Conservation (phyloP, 2,113 vertebrate genomes). For the Ammodytes dubius region DNA sequence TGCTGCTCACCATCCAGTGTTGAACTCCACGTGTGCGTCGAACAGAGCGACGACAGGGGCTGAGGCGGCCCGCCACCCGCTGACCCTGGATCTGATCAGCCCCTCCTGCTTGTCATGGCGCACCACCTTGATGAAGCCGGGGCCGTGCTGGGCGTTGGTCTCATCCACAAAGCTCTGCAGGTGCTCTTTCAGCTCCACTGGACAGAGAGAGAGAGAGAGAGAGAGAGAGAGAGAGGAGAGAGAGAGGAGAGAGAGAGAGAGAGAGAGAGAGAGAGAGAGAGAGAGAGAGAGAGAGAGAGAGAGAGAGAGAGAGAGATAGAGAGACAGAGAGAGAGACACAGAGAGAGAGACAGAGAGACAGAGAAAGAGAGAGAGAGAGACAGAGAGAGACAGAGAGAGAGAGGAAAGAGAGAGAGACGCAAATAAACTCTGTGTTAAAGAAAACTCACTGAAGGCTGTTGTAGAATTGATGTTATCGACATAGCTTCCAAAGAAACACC, state of each 20-base stretch:
- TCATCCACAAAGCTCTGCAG: constrained; percentile 91
- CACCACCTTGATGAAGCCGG: constrained; percentile 93
- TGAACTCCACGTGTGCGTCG: constrained; percentile 97
- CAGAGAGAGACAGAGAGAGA: no score
- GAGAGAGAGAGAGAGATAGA: no score
- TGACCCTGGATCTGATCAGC: constrained; percentile 93
- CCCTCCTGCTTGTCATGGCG: constrained; percentile 93
- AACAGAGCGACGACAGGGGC: constrained; percentile 95
- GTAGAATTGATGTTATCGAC: constrained; percentile 23
- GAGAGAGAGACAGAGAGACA: constrained; percentile 16
- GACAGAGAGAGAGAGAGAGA: constrained; percentile 3
- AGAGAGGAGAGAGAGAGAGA: neutral
- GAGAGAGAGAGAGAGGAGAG: no score
- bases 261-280: constrained; percentile 25
- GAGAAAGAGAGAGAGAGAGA: no score
- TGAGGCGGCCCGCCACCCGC: constrained; percentile 92
- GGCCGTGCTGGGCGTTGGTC: constrained; percentile 85
- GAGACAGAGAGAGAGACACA: neutral
- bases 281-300: neutral
- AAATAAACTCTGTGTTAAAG: constrained; percentile 25
- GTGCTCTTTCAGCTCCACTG: constrained; percentile 94
- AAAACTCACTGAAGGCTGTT: neutral
- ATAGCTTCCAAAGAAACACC: constrained; percentile 6
- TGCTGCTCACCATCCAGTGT: constrained; percentile 90
- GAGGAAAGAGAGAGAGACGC: constrained; percentile 6